Base-by-base conservation (phyloP, 2,888 invertebrate species). In the Mesorhabditis belari region DNA sequence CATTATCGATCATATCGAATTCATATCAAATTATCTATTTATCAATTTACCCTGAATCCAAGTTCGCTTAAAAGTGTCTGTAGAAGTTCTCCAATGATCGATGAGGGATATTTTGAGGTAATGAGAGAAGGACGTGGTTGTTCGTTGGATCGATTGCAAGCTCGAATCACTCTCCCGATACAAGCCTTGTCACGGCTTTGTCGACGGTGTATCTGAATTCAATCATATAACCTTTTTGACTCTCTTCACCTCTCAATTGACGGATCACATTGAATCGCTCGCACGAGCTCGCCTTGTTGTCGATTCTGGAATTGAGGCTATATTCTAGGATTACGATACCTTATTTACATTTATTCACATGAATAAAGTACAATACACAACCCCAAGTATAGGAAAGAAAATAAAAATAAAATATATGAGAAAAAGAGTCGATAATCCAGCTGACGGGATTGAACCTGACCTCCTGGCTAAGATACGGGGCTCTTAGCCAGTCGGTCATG, bases 81-180 rank as follows among this genome's bases (percentile, higher is more conserved):
- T 74, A 85, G 79, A 60, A 86, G 77, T 21, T 76, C 72, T 24
- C 71, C 73, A 25, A 76, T 73, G n/a, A 76, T 44, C 44, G 4
- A 61, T 63, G 2, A 65, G 79, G 77, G 58, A 77, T 66, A 60
- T 75, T 74, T 55, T 81, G 78, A 4, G 80, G 73, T 49, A 80
- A 67, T 5, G 79, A 75, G 3, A 80, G 62, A 17, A 80, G 65
- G 26, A 80, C 69, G 79, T 83, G 81, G 74, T 83, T 84, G 50
- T 83, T 79, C 58, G 77, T 75, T 12, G 85, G 83, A 57, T 84
- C 81, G 25, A 85, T 77, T 51, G 82, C 81, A 52, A 86, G 77
- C 28, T 85, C 75, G 75, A 74, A 86, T 84, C n/a, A 85, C 82
- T 70, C 85, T 83, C 52, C 78, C 77, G 60, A 86, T 80, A 29